phyloP scores from a whole-genome alignment of 2,113 vertebrate species.

The Percina caprodes region DNA sequence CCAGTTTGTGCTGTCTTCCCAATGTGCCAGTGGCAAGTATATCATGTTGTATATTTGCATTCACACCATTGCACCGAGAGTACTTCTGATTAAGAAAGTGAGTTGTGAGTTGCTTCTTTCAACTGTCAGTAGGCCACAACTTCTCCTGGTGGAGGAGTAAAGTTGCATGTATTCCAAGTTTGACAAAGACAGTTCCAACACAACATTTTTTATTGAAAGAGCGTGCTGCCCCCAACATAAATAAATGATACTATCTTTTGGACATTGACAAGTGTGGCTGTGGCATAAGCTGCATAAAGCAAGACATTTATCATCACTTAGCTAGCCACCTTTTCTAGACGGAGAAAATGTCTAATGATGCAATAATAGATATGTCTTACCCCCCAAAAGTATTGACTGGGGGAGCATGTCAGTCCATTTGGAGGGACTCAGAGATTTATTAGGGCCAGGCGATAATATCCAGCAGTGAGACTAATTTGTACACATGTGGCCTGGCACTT shows the following conservation, averaged over 20 bases:
- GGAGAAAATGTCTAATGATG: slow-evolving; percentile 41
- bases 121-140: not conserved
- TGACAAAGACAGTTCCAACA: slow-evolving; percentile 21
- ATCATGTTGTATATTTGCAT: not conserved
- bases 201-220: slow-evolving; percentile 47
- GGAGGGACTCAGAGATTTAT: slow-evolving; percentile 42
- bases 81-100: not conserved
- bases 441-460: slow-evolving; percentile 47
- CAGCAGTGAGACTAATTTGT: slow-evolving; percentile 78
- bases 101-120: not conserved
- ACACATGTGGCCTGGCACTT: slow-evolving; percentile 71
- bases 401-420: slow-evolving; percentile 47
- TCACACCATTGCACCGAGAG: not conserved
- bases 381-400: slow-evolving; percentile 43
- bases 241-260: slow-evolving; percentile 36
- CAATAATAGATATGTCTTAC: slow-evolving; percentile 25
- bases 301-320: slow-evolving; percentile 46
- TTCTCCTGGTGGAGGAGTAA: slow-evolving; percentile 10
- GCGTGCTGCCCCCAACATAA: not conserved
- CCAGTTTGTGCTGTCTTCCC: not conserved
- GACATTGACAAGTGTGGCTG: slow-evolving; percentile 14
- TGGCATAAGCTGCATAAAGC: slow-evolving; percentile 12
- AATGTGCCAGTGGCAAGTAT: not conserved
- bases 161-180: slow-evolving; percentile 17
- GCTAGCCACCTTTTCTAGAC: slow-evolving; percentile 1